A percentile compares a stretch with the other conserved stretches of the same genome.
Evolutionary conservation across 2,888 invertebrate genomes (phyloP).

Genomic region (Ophion slaviceki): DNA sequence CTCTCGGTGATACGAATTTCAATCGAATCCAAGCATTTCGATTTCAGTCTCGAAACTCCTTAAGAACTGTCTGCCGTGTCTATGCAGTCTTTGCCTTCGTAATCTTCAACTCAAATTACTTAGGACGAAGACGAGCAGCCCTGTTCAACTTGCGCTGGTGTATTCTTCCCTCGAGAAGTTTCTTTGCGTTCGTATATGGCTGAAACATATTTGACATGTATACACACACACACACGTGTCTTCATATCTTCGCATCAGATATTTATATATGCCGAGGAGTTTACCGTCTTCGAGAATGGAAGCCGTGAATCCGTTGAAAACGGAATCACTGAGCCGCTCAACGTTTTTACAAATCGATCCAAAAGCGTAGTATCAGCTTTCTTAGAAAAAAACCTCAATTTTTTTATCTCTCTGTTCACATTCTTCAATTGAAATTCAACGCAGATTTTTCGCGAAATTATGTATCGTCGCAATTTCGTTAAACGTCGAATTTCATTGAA

Average conservation of each 20-base stretch:
- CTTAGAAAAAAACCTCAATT: not conserved
- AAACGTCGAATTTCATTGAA: not conserved
- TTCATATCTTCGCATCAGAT: not conserved
- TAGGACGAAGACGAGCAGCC: not conserved
- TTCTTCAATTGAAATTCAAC: no score
- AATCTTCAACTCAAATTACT: not conserved
- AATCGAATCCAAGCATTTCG: no score
- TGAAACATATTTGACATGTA: not conserved
- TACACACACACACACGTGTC: not conserved
- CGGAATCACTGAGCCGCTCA: not conserved
- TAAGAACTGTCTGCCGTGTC: not conserved
- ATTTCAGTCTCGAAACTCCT: no score
- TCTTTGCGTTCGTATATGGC: not conserved
- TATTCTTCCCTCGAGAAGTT: not conserved
- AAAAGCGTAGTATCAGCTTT: not conserved
- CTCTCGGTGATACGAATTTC: no score
- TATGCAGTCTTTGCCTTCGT: not conserved
- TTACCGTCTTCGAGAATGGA: not conserved
- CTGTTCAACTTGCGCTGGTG: not conserved
- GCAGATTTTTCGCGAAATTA: no score
- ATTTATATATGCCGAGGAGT: constrained; percentile 16
- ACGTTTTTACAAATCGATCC: not conserved
- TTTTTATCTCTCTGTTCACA: not conserved
- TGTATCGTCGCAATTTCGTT: not conserved
- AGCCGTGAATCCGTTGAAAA: not conserved